Evolutionary conservation across 2,113 vertebrate genomes (phyloP).

Genomic region (Clarias batrachus): DNA sequence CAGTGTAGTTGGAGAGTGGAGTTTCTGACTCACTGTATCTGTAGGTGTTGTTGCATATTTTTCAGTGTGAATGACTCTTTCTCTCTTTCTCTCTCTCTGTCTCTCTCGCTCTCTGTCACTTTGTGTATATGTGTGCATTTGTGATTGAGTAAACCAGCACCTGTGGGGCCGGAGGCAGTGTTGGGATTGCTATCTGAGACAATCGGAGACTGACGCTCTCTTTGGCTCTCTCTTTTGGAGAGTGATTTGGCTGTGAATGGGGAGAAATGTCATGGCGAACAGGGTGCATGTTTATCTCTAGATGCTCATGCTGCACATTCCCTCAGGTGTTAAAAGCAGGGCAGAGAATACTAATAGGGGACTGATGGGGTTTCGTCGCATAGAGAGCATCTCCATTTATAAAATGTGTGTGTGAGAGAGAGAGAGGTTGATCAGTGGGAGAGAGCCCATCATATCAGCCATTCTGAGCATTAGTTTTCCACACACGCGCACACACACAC

Average conservation of each 20-base stretch:
- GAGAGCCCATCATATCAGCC: neutral
- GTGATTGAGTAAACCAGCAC: slow-evolving; percentile 22
- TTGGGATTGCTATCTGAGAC: slow-evolving; percentile 46
- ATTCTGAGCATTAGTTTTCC: neutral
- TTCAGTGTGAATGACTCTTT: neutral
- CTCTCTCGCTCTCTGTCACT: neutral
- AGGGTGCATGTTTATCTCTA: slow-evolving; percentile 46
- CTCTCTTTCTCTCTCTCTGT: neutral
- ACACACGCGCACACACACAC: slow-evolving; percentile 14
- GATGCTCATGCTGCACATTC: slow-evolving; percentile 38
- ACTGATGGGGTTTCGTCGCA: slow-evolving; percentile 20
- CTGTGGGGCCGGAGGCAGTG: slow-evolving; percentile 31
- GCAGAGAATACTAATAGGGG: slow-evolving; percentile 42
- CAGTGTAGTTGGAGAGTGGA: neutral
- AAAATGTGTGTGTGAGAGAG: neutral
- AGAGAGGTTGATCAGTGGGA: neutral
- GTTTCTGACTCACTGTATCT: neutral
- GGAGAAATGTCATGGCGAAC: slow-evolving; percentile 37
- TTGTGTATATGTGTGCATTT: slow-evolving; percentile 17
- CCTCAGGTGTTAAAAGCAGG: slow-evolving; percentile 36
- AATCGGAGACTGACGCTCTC: slow-evolving; percentile 16
- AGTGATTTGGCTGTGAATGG: slow-evolving; percentile 38
- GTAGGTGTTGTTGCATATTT: slow-evolving; percentile 17
- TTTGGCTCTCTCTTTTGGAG: slow-evolving; percentile 6
- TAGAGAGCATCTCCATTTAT: slow-evolving; percentile 1